Evolutionary conservation across 2,888 invertebrate genomes (phyloP), one percentile per base, ranked within the genome.

Genomic region (Meiosimyza decipiens): DNA sequence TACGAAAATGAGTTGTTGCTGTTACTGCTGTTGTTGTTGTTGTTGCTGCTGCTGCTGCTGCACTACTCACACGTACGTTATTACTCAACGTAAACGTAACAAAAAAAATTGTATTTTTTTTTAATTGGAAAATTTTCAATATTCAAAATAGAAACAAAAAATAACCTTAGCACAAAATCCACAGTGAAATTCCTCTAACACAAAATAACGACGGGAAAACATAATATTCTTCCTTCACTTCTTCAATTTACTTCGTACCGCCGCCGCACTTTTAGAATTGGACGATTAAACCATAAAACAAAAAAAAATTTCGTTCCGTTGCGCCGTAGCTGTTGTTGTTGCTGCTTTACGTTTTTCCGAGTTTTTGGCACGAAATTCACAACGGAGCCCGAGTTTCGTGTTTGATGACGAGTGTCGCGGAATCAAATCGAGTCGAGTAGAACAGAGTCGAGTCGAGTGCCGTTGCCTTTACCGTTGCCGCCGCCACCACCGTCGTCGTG

Each of bases 311-410:
- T 59, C 59, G 22, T 22, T 22, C 65, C 52, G 59, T 12, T 33
- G 65, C 22, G 52, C 54, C 74, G 74, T 71, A 73, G 73, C 74
- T 77, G 72, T 71, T 65, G 70, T 60, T 71, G n/a, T 33, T 62
- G 22, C 54, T 54, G 63, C 50, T 51, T 15, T 49, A 51, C 51
- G 52, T 40, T 71, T 65, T 65, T 67, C 62, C 51, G 57, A 66
- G 51, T 72, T 60, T 52, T 52, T n/a, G 52, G n/a, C 33, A 54
- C 52, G 60, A 52, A 71, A 63, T 71, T 71, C 47, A 52, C 64
- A 59, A 66, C 52, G 59, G 52, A 67, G 62, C 63, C 49, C 54
- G 60, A 72, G 62, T 71, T 66, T 68, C 54, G 33, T 67, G 16
- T 55, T 52, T 71, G 16, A 40, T 40, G 40, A 9, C 40, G 40